Evolutionary conservation across 2,797 vertebrate genomes (phyloP).

Genomic region (Eospalax fontanierii): DNA sequence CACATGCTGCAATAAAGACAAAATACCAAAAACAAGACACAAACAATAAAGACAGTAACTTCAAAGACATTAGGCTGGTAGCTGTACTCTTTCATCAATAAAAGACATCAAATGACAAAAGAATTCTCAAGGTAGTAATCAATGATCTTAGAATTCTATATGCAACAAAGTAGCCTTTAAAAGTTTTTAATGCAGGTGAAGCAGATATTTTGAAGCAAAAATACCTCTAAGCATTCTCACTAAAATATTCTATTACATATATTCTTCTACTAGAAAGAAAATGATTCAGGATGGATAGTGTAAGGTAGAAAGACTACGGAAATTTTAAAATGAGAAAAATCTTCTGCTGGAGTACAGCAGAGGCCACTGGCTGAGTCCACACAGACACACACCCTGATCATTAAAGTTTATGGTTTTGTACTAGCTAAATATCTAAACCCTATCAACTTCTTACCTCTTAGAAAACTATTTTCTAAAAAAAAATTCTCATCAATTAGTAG

Average conservation of each 20-base stretch:
- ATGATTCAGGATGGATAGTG: neutral
- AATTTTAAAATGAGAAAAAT: conserved; percentile 53
- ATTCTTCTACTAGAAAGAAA: neutral
- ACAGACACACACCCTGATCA: neutral
- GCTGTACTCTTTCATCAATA: neutral
- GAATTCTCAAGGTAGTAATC: neutral
- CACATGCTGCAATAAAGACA: too few relatives aligned
- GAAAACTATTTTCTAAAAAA: neutral
- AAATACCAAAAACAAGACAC: too few relatives aligned
- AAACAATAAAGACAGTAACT: neutral
- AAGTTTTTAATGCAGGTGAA: neutral
- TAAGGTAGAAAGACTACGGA: conserved; percentile 28
- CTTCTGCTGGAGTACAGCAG: neutral
- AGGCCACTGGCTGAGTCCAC: neutral
- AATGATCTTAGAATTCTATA: neutral
- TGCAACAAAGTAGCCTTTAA: neutral
- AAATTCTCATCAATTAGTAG: neutral
- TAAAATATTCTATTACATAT: neutral
- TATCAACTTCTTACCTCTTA: neutral
- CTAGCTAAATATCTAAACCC: neutral
- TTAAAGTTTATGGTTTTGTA: neutral
- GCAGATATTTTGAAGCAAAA: neutral
- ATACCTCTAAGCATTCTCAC: neutral
- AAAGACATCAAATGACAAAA: neutral
- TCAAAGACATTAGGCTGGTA: neutral